Percentiles rank a stretch among this genome's conserved stretches.
phyloP scores from a whole-genome alignment of 2,888 invertebrate genomes.

The Helicoverpa assulta region DNA sequence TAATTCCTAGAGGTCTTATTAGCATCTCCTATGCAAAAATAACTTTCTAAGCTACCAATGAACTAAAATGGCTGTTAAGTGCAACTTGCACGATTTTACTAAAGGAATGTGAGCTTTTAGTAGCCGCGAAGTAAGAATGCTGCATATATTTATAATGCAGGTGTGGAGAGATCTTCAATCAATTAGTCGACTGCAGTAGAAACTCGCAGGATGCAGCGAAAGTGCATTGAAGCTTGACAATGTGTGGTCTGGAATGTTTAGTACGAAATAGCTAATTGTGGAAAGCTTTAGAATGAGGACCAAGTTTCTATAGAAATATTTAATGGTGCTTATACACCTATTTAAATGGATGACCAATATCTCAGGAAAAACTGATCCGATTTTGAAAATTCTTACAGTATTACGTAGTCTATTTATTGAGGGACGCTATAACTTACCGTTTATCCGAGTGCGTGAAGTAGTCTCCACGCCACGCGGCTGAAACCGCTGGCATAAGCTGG shows the following conservation, averaged over 20 bases:
- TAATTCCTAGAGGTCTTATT: neutral
- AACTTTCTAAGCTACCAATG: neutral
- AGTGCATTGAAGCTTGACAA: conserved; percentile 22
- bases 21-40: neutral
- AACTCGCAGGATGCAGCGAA: conserved; percentile 49
- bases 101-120: conserved; percentile 7
- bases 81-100: neutral
- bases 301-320: too few relatives aligned
- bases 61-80: conserved; percentile 2
- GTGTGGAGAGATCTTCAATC: conserved; percentile 29
- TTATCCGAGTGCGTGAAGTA: too few relatives aligned
- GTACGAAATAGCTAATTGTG: neutral
- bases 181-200: conserved; percentile 32
- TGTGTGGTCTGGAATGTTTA: conserved; percentile 12
- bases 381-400: too few relatives aligned
- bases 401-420: too few relatives aligned
- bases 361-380: too few relatives aligned
- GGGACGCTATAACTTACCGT: too few relatives aligned
- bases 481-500: too few relatives aligned
- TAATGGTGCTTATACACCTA: too few relatives aligned
- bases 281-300: too few relatives aligned
- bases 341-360: too few relatives aligned
- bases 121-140: conserved; percentile 23
- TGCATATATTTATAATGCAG: conserved; percentile 1
- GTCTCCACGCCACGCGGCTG: too few relatives aligned